Conservation (phyloP, 2,888 invertebrate genomes). For the Drosophila pullipes region DNA sequence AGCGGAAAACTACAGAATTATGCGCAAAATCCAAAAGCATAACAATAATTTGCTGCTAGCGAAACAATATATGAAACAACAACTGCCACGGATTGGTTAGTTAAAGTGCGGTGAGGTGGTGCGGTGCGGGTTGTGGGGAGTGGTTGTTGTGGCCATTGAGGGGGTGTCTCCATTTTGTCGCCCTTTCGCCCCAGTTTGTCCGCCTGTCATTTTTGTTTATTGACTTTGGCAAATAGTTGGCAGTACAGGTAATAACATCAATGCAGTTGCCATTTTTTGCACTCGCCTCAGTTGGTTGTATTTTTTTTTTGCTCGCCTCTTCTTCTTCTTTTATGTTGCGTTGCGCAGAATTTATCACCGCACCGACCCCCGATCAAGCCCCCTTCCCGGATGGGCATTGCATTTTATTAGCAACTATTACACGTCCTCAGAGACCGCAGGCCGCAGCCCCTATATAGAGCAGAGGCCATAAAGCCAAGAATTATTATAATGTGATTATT, state of each 20-base stretch:
- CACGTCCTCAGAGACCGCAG: conserved; percentile 59
- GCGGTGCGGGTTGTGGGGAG: conserved; percentile 1
- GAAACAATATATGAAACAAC: conserved; percentile 43
- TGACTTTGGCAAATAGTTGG: conserved; percentile 81
- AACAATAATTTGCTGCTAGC: conserved; percentile 74
- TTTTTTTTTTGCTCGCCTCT: conserved; percentile 3
- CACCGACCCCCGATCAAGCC: conserved; percentile 3
- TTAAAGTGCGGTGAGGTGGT: neutral
- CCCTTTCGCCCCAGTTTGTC: conserved; percentile 38
- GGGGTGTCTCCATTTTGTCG: conserved; percentile 46
- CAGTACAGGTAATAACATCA: conserved; percentile 81
- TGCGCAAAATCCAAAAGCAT: conserved; percentile 80
- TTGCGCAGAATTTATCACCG: conserved; percentile 48
- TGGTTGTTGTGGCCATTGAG: conserved; percentile 9
- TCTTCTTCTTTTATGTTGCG: conserved; percentile 16
- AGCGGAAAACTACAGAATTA: conserved; percentile 72
- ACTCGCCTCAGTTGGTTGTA: conserved; percentile 4
- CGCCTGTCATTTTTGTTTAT: conserved; percentile 77
- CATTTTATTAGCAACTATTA: conserved; percentile 81
- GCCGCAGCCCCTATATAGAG: conserved; percentile 31
- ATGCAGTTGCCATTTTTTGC: conserved; percentile 81
- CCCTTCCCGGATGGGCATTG: conserved; percentile 69
- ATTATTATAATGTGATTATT: conserved; percentile 82
- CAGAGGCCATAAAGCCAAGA: conserved; percentile 74
- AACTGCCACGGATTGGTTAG: conserved; percentile 37